Conservation (phyloP, 2,888 invertebrate species). For the Drosophila parthenogenetica region DNA sequence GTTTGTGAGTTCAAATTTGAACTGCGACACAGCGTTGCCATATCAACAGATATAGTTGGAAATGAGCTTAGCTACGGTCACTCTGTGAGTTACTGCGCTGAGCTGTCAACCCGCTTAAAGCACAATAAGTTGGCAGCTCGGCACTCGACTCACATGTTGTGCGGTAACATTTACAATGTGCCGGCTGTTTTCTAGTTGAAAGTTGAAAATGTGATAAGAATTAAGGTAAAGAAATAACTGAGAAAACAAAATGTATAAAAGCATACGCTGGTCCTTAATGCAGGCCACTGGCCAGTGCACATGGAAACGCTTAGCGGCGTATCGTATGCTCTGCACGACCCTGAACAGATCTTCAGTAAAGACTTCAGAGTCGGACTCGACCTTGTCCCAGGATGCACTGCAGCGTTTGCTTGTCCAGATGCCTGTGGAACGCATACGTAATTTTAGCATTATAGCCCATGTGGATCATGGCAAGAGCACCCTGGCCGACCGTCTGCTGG, state of each 20-base stretch:
- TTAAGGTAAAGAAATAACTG: background rate
- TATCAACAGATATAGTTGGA: background rate
- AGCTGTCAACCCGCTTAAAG: background rate
- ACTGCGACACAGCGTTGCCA: conserved; percentile 21
- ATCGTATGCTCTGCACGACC: conserved; percentile 39
- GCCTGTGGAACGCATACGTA: conserved; percentile 88
- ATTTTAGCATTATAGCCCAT: conserved; percentile 99
- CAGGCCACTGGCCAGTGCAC: conserved; percentile 21
- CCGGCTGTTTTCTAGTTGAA: conserved; percentile 38
- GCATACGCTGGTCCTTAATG: conserved; percentile 26
- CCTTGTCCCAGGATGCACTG: conserved; percentile 42
- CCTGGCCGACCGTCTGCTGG: conserved; percentile 96
- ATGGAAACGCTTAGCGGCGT: conserved; percentile 27
- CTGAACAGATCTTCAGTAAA: background rate
- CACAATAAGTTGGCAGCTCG: conserved; percentile 26
- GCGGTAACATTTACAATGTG: conserved; percentile 60
- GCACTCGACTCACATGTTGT: conserved; percentile 54
- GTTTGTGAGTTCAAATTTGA: no score
- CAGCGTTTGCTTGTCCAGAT: conserved; percentile 66
- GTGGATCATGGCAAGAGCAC: conserved; percentile 99
- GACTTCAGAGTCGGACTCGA: background rate
- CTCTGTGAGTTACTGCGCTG: background rate
- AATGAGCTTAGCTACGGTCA: background rate
- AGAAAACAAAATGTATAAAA: conserved; percentile 43
- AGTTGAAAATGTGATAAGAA: conserved; percentile 30